Evolutionary conservation across 2,888 invertebrate species (phyloP), one percentile per base, ranked within the genome.

Genomic region (Rutpela maculata): DNA sequence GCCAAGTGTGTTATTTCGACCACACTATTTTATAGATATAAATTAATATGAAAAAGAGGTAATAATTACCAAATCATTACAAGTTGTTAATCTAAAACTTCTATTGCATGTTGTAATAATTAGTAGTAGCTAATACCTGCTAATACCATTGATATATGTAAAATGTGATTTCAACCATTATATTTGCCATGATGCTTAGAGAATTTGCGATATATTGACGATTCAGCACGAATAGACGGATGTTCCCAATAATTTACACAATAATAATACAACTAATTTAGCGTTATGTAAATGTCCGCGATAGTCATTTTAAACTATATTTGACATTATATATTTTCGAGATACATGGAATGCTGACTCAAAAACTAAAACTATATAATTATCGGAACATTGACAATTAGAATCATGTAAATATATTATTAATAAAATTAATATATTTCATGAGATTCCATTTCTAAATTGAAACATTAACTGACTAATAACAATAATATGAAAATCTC

Each of bases 241-340:
- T 17, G 50, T 43, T 43, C 15, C 19, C 65, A 65, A 19, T 43
- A 18, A 65, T 65, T 65, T 65, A 43, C 22, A 18, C 43, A 65
- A 65, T 65, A 38, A 38, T 38, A 65, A 65, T 65, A 15, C 65
- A 65, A 65, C 43, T 43, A 65, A 43, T 43, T 18, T 65, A 43
- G n/a, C 17, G n/a, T 31, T 43, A 43, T 22, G 43, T 22, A 19
- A 38, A 65, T 65, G 11, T 43, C 2, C 11, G 15, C n/a, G 0
- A 9, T 15, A 12, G 22, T 63, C 9, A n/a, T 15, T 43, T 65
- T 18, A 65, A 65, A 65, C 19, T 43, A 65, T 65, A 50, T 65
- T 65, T 65, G 43, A 18, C 43, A 65, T 12, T 18, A 22, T 65
- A 12, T 19, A 19, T 43, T 43, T 43, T 15, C 38, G 43, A 43